Percentiles rank a stretch among this genome's conserved stretches.
phyloP scores from a whole-genome alignment of 2,113 vertebrate species.

The Origma solitaria region DNA sequence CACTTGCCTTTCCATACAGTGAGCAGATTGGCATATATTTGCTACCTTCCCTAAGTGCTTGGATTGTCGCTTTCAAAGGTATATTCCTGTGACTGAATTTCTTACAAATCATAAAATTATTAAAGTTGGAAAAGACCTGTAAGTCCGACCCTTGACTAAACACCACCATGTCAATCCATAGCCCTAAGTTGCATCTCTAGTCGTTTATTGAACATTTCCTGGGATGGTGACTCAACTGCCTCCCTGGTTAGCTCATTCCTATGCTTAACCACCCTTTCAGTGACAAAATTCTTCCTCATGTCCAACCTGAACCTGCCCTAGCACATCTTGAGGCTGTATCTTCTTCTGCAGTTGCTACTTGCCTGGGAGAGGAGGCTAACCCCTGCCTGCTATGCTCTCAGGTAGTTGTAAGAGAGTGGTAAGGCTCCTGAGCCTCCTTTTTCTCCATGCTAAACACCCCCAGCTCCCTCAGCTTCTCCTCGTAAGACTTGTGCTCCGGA shows the following conservation, averaged over 20 bases:
- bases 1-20: not conserved
- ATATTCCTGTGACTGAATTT: not conserved
- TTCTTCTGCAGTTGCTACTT: not conserved
- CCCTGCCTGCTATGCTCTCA: not conserved
- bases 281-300: not conserved
- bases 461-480: not conserved
- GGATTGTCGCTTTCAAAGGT: not conserved
- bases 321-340: not conserved
- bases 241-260: not conserved
- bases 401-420: not conserved
- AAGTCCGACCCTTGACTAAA: not conserved
- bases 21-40: not conserved
- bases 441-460: not conserved
- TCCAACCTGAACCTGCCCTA: not conserved
- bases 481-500: not conserved
- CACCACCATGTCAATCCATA: not conserved
- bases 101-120: not conserved
- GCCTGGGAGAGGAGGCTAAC: not conserved
- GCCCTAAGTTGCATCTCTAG: not conserved
- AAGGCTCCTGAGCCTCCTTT: not conserved
- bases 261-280: not conserved
- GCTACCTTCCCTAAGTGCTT: not conserved
- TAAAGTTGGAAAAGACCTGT: not conserved
- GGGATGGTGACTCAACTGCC: too few species aligned
- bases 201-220: fast-evolving